Base-by-base conservation (phyloP, 1,140 invertebrate genomes). In the Tetramorium simillimum region DNA sequence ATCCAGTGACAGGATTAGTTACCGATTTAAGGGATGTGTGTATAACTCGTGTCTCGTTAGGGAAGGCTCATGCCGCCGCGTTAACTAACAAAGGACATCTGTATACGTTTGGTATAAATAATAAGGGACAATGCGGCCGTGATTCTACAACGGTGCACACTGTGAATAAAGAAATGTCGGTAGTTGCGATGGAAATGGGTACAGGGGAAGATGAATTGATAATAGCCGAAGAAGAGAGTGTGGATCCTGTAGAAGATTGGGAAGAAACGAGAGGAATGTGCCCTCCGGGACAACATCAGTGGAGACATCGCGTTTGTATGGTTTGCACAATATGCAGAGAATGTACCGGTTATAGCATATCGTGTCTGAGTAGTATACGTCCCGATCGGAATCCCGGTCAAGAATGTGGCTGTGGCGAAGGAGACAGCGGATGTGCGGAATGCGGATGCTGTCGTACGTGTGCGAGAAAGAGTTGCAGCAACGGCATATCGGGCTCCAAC, bases 51-150 rank as follows among this genome's bases (percentile, higher is more conserved):
- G 97, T 99, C 12, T 97, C 98, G 0, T 95, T 99, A 67, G 99
- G 99, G 14, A 99, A 99, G 96, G 99, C 99, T 12, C 99, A 99
- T 94, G 98, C 97, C 69, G 97, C 99, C 2, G 98, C 97, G 0
- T 95, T 99, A 9, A 99, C 97, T 33, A 97, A 97, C 89, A 98
- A 98, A 93, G 99, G 99, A 0, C 97, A 98, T 89, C 96, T 99
- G 1, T 99, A 98, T 94, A 99, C 99, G 0, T 99, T 99, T 95
- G 99, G 99, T 0, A 98, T 99, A 76, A 99, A 99, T 94, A 99
- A 99, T 93, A 99, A 99, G 93, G 99, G 99, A 12, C 99, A 99
- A 93, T 99, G 99, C 96, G 99, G 99, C 46, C 95, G 99, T 92
- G 98, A 98, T 92, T 98, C 97, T 94, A 96, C 96, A 18, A 94